phyloP scores from a whole-genome alignment of 2,797 vertebrate genomes.

The Dryobates pubescens region DNA sequence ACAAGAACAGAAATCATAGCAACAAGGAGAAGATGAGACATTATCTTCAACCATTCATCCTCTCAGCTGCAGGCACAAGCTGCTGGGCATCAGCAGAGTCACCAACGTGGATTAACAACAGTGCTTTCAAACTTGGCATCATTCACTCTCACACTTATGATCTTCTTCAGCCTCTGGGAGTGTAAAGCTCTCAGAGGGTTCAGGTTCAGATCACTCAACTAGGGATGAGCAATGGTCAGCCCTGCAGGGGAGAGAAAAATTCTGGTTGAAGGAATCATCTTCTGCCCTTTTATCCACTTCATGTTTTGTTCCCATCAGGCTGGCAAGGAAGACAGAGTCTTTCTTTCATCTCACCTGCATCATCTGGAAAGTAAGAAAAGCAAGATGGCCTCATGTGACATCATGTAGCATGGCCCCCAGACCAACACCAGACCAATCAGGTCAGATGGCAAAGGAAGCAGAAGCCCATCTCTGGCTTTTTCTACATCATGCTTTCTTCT shows the following conservation, averaged over 20 bases:
- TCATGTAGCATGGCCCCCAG: not conserved
- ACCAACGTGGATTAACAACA: not conserved
- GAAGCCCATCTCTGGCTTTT: not conserved
- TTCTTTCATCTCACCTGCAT: not conserved
- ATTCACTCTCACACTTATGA: not conserved
- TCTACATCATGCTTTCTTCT: not conserved
- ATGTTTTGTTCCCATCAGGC: not conserved
- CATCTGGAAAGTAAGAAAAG: not conserved
- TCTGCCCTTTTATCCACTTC: not conserved
- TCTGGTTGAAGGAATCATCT: not conserved
- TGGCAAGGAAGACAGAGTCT: not conserved
- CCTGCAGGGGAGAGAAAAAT: not conserved
- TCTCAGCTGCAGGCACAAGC: not conserved
- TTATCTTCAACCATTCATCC: not conserved
- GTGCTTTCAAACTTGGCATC: not conserved
- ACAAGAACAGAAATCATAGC: not conserved
- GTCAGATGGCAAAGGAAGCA: not conserved
- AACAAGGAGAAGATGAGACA: not conserved
- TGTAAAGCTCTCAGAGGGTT: not conserved
- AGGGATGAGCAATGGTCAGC: not conserved
- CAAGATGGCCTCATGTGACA: not conserved
- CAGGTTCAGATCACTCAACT: not conserved
- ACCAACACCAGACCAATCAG: not conserved
- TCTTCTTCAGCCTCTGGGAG: not conserved
- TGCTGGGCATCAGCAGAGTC: not conserved